Conservation (phyloP, 1,140 invertebrate species). For the Anadara kagoshimensis region DNA sequence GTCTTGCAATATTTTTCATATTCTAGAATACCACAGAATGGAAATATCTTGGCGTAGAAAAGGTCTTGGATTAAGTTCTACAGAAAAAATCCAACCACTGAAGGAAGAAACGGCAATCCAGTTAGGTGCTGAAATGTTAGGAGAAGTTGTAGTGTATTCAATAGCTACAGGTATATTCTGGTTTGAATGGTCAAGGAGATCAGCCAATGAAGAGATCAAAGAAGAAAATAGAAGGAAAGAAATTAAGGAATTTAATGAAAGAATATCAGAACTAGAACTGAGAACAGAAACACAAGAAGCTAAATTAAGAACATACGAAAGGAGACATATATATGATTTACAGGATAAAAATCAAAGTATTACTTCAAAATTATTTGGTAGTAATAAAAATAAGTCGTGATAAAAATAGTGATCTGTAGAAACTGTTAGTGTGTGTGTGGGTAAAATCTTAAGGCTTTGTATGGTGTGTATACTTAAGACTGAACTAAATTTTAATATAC, state of each 20-base stretch:
- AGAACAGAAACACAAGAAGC: slow-evolving; percentile 11
- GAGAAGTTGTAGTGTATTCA: slow-evolving; percentile 9
- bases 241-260: background rate
- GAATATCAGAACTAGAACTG: slow-evolving; percentile 9
- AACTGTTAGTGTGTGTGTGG: background rate
- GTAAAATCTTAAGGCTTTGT: no score
- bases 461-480: no score
- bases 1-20: background rate
- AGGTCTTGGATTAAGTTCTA: slow-evolving; percentile 6
- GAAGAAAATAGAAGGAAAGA: slow-evolving; percentile 3
- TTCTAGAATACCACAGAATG: slow-evolving; percentile 11
- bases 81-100: slow-evolving; percentile 6
- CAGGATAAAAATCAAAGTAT: slow-evolving; percentile 13
- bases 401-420: background rate
- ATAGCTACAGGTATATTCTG: background rate
- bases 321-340: slow-evolving; percentile 15
- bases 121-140: slow-evolving; percentile 3
- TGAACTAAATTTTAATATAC: no score
- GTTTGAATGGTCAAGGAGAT: slow-evolving; percentile 5
- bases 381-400: background rate
- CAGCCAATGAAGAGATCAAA: slow-evolving; percentile 6
- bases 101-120: background rate
- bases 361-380: background rate
- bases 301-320: slow-evolving; percentile 6
- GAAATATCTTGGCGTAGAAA: slow-evolving; percentile 9